A percentile compares a stretch with the other conserved stretches of the same genome.
These are phyloP conservation scores for Drosophila maculinotata DNA, from an alignment of 2,888 invertebrate species.

Conservation along the genomic window DNA sequence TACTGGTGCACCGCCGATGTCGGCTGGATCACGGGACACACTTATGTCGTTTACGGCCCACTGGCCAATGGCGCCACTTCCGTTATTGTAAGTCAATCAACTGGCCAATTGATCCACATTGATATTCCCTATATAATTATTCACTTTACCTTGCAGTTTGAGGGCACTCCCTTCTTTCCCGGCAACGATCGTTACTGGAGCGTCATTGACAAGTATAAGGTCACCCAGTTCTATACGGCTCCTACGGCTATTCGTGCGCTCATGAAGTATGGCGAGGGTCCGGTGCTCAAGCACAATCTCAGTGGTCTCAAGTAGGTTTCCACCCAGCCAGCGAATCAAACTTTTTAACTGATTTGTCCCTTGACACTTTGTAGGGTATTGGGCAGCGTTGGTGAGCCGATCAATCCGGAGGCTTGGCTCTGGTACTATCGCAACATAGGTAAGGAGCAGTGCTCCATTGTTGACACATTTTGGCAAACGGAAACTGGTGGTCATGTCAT, in stretches of 20 bases:
- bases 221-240: slow-evolving; percentile 98
- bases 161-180: slow-evolving; percentile 98
- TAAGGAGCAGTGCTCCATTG: slow-evolving; percentile 93
- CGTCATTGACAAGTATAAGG: slow-evolving; percentile 96
- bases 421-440: slow-evolving; percentile 97
- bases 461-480: slow-evolving; percentile 99
- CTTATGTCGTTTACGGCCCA: slow-evolving; percentile 97
- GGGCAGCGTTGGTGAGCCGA: slow-evolving; percentile 99
- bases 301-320: slow-evolving; percentile 81
- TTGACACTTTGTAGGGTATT: slow-evolving; percentile 89
- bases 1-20: slow-evolving; percentile 98
- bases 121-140: background rate
- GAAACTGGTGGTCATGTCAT: slow-evolving; percentile 99
- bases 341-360: slow-evolving; percentile 72
- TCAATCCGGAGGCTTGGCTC: slow-evolving; percentile 98
- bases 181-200: slow-evolving; percentile 97
- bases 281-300: slow-evolving; percentile 89
- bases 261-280: slow-evolving; percentile 96
- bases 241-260: slow-evolving; percentile 98
- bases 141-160: slow-evolving; percentile 88
- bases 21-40: slow-evolving; percentile 98
- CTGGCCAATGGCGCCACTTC: slow-evolving; percentile 97
- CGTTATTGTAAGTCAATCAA: slow-evolving; percentile 90
- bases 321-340: background rate
- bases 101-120: too few relatives aligned